Conservation (phyloP, 2,113 vertebrate species). For the Oriolus oriolus region DNA sequence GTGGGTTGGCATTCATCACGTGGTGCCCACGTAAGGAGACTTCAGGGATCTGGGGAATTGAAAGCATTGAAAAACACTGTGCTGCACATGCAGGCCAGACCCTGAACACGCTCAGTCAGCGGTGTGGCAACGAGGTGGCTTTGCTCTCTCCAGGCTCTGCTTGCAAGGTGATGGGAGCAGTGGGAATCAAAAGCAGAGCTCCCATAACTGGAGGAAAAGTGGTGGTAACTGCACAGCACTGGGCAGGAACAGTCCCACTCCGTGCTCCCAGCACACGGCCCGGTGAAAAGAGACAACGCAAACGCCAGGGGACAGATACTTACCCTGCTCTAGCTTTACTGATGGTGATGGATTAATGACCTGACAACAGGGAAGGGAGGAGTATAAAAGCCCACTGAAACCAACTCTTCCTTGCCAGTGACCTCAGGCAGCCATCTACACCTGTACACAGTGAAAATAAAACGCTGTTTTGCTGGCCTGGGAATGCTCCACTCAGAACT, state of each 20-base stretch:
- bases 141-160: neutral
- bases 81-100: constrained; percentile 38
- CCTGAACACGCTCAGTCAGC: neutral
- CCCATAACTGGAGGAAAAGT: neutral
- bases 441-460: neutral
- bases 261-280: neutral
- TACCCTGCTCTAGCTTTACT: constrained; percentile 36
- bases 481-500: accelerated
- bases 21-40: neutral
- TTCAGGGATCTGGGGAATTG: neutral
- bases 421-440: constrained; percentile 32
- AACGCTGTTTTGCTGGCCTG: neutral
- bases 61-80: neutral
- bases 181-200: neutral
- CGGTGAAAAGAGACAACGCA: neutral
- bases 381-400: constrained; percentile 39
- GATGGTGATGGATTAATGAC: neutral
- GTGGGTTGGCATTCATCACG: neutral
- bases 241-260: neutral
- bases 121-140: neutral
- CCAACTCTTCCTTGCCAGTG: constrained; percentile 34
- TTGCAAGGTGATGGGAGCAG: neutral
- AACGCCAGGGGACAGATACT: constrained; percentile 21
- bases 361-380: constrained; percentile 33
- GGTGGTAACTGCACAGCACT: neutral